These are phyloP conservation scores for Lophius americanus DNA, from an alignment of 2,797 vertebrate genomes.

Conservation along the genomic window DNA sequence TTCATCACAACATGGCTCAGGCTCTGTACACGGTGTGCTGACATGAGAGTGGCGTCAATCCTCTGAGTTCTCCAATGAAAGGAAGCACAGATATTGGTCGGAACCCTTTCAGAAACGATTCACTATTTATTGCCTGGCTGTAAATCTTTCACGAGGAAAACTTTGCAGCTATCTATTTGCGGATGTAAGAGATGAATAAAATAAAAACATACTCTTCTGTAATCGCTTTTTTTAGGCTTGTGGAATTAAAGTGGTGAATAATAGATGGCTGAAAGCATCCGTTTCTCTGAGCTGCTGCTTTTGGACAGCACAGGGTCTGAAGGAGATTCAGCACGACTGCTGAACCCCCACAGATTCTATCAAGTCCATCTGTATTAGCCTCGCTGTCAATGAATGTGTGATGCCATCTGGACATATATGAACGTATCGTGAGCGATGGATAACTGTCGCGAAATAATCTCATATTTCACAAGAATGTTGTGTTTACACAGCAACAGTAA, in stretches of 20 bases:
- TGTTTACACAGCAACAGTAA: too few species aligned
- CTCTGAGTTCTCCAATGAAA: slow-evolving; percentile 1
- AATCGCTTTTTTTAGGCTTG: slow-evolving; percentile 58
- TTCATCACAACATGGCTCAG: background rate
- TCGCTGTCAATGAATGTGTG: too few species aligned
- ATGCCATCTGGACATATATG: too few species aligned
- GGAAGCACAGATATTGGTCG: slow-evolving; percentile 5
- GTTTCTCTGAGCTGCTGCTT: slow-evolving; percentile 40
- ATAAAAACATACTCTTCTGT: slow-evolving; percentile 57
- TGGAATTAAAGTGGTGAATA: slow-evolving; percentile 70
- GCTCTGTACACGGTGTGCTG: background rate
- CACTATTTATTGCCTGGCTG: slow-evolving; percentile 20
- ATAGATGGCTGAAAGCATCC: slow-evolving; percentile 71
- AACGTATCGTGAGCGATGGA: too few species aligned
- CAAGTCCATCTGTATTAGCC: background rate
- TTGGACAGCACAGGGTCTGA: slow-evolving; percentile 34
- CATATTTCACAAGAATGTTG: too few species aligned
- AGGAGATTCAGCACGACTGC: slow-evolving; percentile 42
- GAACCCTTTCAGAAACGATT: slow-evolving; percentile 28
- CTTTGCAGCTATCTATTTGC: slow-evolving; percentile 71
- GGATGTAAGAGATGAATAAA: slow-evolving; percentile 65
- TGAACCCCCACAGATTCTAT: slow-evolving; percentile 20
- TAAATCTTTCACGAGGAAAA: slow-evolving; percentile 63
- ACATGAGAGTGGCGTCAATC: background rate
- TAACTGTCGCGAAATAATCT: too few species aligned